Evolutionary conservation across 2,888 invertebrate genomes (phyloP).

Genomic region (Tribolium freemani): DNA sequence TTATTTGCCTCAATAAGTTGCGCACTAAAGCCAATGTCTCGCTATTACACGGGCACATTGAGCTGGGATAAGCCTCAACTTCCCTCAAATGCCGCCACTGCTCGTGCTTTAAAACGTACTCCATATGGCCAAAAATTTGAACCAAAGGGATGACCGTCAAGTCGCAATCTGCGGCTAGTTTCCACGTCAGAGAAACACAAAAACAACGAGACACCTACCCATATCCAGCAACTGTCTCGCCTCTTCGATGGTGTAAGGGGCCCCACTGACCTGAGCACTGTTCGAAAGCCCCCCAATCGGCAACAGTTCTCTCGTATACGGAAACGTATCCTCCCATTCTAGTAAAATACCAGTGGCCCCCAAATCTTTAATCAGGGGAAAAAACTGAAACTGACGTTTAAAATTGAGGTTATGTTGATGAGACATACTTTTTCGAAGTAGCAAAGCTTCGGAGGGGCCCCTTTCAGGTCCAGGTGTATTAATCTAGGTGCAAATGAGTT

Average conservation of each 20-base stretch:
- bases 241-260: slow-evolving; percentile 78
- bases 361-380: slow-evolving; percentile 75
- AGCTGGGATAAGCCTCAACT: slow-evolving; percentile 76
- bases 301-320: slow-evolving; percentile 76
- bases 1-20: slow-evolving; percentile 79
- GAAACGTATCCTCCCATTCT: slow-evolving; percentile 94
- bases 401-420: slow-evolving; percentile 27
- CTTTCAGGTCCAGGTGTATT: slow-evolving; percentile 83
- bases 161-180: slow-evolving; percentile 73
- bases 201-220: slow-evolving; percentile 51
- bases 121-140: slow-evolving; percentile 92
- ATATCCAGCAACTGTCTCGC: slow-evolving; percentile 76
- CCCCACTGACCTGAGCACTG: slow-evolving; percentile 70
- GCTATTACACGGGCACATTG: slow-evolving; percentile 80
- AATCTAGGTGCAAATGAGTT: slow-evolving; percentile 61
- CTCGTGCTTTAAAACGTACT: slow-evolving; percentile 84
- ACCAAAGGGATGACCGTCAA: slow-evolving; percentile 83
- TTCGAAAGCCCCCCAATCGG: slow-evolving; percentile 72
- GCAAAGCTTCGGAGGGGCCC: slow-evolving; percentile 77
- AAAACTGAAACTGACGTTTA: slow-evolving; percentile 68
- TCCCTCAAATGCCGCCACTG: slow-evolving; percentile 78
- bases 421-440: slow-evolving; percentile 72
- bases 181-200: not conserved
- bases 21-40: slow-evolving; percentile 75
- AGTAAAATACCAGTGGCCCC: slow-evolving; percentile 86